phyloP scores from a whole-genome alignment of 2,113 vertebrate genomes.

The Hippocampus guttulatus region DNA sequence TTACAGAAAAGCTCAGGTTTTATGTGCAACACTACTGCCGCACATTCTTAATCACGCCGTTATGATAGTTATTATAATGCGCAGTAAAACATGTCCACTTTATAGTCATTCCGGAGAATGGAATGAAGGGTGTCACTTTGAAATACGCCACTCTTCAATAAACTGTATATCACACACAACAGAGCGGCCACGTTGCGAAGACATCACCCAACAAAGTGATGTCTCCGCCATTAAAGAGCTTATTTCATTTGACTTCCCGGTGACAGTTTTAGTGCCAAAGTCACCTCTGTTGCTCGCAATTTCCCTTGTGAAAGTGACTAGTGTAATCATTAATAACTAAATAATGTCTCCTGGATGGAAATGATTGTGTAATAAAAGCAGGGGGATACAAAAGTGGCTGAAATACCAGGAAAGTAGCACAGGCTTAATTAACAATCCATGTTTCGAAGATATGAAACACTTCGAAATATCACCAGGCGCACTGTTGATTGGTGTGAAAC shows the following conservation, averaged over 20 bases:
- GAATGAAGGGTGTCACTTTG: slow-evolving; percentile 37
- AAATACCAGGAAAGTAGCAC: slow-evolving; percentile 29
- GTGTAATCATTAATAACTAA: slow-evolving; percentile 50
- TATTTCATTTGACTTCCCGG: slow-evolving; percentile 42
- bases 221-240: slow-evolving; percentile 40
- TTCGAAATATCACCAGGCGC: slow-evolving; percentile 52
- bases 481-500: slow-evolving; percentile 64
- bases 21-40: slow-evolving; percentile 25
- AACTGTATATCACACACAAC: slow-evolving; percentile 19
- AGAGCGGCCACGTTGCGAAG: neutral
- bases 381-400: slow-evolving; percentile 11
- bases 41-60: slow-evolving; percentile 32
- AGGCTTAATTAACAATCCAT: slow-evolving; percentile 42
- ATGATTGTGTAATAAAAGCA: slow-evolving; percentile 43
- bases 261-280: slow-evolving; percentile 58
- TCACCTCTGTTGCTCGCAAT: slow-evolving; percentile 51
- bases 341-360: slow-evolving; percentile 34
- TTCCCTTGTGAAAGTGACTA: slow-evolving; percentile 39
- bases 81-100: slow-evolving; percentile 20
- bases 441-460: slow-evolving; percentile 28
- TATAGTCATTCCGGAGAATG: slow-evolving; percentile 17
- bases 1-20: slow-evolving; percentile 16
- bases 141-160: slow-evolving; percentile 33
- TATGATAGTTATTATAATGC: slow-evolving; percentile 31
- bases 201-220: slow-evolving; percentile 18